Evolutionary conservation across 2,113 vertebrate species (phyloP).

Genomic region (Leiothrix lutea): DNA sequence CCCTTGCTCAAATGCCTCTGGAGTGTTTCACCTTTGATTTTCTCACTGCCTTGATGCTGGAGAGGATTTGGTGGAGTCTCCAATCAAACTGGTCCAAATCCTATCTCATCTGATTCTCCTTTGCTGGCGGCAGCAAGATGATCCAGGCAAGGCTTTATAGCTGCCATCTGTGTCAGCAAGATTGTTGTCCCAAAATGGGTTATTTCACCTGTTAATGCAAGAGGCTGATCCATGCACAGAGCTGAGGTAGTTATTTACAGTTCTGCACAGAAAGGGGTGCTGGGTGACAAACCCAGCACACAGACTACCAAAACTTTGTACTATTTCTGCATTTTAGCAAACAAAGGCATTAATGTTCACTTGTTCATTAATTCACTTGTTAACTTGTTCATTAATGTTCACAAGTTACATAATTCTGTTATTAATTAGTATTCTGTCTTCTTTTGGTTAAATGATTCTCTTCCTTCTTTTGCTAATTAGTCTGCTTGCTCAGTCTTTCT

Average conservation of each 20-base stretch:
- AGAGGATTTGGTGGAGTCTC: not conserved
- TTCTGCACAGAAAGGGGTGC: not conserved
- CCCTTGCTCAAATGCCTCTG: not conserved
- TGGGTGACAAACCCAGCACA: not conserved
- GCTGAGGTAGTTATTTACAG: not conserved
- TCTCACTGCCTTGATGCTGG: accelerated
- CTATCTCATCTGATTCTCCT: not conserved
- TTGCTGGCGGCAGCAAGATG: not conserved
- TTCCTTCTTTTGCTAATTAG: not conserved
- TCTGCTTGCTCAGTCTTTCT: not conserved
- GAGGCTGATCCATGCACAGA: not conserved
- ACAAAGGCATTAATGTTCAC: not conserved
- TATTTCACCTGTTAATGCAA: not conserved
- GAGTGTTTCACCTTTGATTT: not conserved
- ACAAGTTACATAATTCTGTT: not conserved
- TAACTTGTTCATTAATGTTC: no score
- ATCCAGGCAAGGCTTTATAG: not conserved
- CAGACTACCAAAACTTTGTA: not conserved
- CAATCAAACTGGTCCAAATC: not conserved
- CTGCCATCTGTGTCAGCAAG: not conserved
- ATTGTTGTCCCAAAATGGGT: not conserved
- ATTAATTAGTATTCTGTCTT: not conserved
- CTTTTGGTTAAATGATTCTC: not conserved
- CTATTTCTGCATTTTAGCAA: not conserved
- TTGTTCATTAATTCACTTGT: no score